Base-by-base conservation (phyloP, 2,113 vertebrate species). In the Oncorhynchus tshawytscha region DNA sequence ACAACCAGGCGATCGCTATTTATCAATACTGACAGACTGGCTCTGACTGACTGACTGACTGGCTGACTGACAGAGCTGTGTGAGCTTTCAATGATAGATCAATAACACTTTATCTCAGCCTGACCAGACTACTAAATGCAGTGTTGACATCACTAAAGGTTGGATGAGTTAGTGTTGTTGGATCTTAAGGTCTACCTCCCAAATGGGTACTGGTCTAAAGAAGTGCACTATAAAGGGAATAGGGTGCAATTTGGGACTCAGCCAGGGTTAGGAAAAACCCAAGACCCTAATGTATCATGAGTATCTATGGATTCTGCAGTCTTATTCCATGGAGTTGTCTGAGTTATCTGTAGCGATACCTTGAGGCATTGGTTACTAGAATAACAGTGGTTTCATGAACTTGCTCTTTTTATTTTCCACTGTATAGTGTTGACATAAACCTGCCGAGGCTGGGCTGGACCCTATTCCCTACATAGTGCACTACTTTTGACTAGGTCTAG, bases 321-420 rank as follows among this genome's bases (percentile, higher is more conserved):
- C 62, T 74, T 75, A 25, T 2, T n/a, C 16, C 66, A 51, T 27
- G 64, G 49, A 15, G 66, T 72, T 39, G 45, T 60, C 57, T 81
- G 39, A 11, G 9, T 45, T 45, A 45, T 9, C 39, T 45, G 9
- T 45, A 45, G 39, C 0, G 39, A 79, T 54, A 80, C 80, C 73
- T 18, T 71, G 16, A 45, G 16, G 64, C 70, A 70, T 77, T 75
- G 77, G 77, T 85, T 85, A 75, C 74, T 69, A 72, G 77, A 81
- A 79, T 67, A 87, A 82, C 78, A 78, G 34, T 24, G 62, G 25
- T 60, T 81, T 62, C 54, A 71, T 57, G 1, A 81, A 76, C 73
- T 71, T 60, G 27, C 70, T 68, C 71, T 65, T 82, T 83, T 81
- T 71, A 79, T 85, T 72, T 71, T 51, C 64, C 71, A 78, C 81